Base-by-base conservation (phyloP, 2,888 invertebrate species). In the Copidosoma aretas region DNA sequence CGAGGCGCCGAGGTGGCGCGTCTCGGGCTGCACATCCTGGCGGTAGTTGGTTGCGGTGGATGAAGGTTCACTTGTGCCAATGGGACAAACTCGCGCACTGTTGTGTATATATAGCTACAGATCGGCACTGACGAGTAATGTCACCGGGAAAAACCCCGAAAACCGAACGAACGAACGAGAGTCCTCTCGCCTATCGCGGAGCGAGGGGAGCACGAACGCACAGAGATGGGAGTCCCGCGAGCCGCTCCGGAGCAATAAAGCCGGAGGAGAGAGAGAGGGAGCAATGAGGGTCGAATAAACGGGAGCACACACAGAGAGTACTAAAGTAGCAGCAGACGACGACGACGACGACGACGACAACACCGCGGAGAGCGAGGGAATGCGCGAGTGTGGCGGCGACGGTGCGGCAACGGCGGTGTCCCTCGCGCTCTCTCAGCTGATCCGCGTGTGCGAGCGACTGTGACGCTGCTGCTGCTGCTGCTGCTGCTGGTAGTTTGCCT, bases 21-120 rank as follows among this genome's bases (percentile, higher is more conserved):
- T 39, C 68, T 63, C 56, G 60, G 63, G n/a, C 8, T 19, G 41
- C 63, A 43, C 64, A 60, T 64, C 51, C 39, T 64, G 59, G 39
- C 39, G 53, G n/a, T n/a, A 25, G 19, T 15, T 32, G 19, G 24
- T 24, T 54, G 62, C 22, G 49, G 46, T 10, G 14, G 22, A 4
- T 25, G 10, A 22, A 22, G 32, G 15, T 21, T 19, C 4, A 19
- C 58, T 17, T n/a, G 24, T 54, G 24, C 57, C 19, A n/a, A n/a
- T n/a, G n/a, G n/a, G 24, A 59, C 15, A 53, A 80, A 80, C 78
- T 77, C 74, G 77, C 77, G 76, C 78, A 78, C 77, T 75, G 75
- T 78, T 76, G n/a, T n/a, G n/a, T n/a, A n/a, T 67, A 67, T 52
- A 53, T 52, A 12, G 25, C 58, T 56, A 22, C n/a, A n/a, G n/a